Base-by-base conservation (phyloP, 2,113 vertebrate species). In the Eudorcas thomsonii region DNA sequence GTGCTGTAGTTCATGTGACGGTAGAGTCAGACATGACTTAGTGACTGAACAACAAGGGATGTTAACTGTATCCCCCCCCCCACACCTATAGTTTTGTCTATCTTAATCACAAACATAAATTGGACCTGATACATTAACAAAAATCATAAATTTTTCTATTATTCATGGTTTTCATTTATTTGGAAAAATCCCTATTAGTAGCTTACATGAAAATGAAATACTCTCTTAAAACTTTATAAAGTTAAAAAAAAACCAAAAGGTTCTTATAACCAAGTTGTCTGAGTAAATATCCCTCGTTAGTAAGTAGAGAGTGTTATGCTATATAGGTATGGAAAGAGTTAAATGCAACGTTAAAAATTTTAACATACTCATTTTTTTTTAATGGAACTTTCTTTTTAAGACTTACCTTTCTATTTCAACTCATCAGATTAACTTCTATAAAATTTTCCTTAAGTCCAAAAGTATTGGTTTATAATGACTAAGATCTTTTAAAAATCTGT, bases 61-160 rank as follows among this genome's bases (percentile, higher is more conserved):
- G n/a, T 11, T 11, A 71, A 71, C n/a, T 71, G 19, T 71, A 36
- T 71, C 17, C 45, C 26, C 17, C 10, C 14, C 8, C 14, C 15
- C 1, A 11, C 48, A 50, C 48, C 9, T 14, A 80, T 14, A 43
- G 54, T 36, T 60, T 59, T 60, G 7, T 43, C 67, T 28, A 74
- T 33, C 39, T 92, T 97, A 92, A 62, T 81, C 21, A 84, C 33
- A 95, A 93, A 93, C 71, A 91, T 52, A 60, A 91, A 91, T 14
- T 28, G 8, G 28, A 50, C 3, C 64, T 71, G 21, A 6, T 88
- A 8, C 10, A 4, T 74, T 98, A 74, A 74, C 84, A 90, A 92
- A 95, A 78, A 67, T 4, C 17, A 59, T 36, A 90, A 30, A 3
- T 39, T 94, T 96, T 94, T 50, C 11, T 43, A 77, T 50, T 90